Conservation (phyloP, 2,888 invertebrate species). For the Phengaris alcon region DNA sequence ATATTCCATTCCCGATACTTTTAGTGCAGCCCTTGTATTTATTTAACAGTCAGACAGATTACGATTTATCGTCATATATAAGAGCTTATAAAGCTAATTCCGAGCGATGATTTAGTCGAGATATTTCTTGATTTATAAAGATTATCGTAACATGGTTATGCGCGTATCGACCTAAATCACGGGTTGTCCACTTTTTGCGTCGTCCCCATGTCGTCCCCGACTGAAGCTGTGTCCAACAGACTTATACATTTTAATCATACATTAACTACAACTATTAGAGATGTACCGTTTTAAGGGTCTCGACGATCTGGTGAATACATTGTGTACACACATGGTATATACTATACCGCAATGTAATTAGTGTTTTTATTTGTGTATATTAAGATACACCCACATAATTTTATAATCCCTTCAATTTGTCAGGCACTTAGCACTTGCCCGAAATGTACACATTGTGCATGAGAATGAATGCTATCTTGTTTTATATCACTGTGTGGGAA, state of each 20-base stretch:
- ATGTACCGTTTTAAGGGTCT: conserved; percentile 15
- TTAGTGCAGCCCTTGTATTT: no score
- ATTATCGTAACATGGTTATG: conserved; percentile 64
- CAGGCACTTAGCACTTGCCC: not conserved
- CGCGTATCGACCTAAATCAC: conserved; percentile 62
- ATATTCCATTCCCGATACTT: no score
- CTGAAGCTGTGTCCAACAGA: conserved; percentile 33
- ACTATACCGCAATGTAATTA: not conserved
- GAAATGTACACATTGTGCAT: not conserved
- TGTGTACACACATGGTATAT: not conserved
- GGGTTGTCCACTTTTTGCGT: conserved; percentile 46
- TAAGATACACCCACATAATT: conserved; percentile 9
- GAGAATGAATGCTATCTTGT: not conserved
- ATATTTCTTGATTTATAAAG: conserved; percentile 70
- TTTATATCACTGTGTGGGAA: conserved; percentile 11
- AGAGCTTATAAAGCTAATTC: conserved; percentile 5
- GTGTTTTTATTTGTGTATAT: not conserved
- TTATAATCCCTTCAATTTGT: not conserved
- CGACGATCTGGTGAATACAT: not conserved
- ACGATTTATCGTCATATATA: conserved; percentile 38
- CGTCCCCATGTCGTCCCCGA: conserved; percentile 47
- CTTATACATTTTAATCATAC: conserved; percentile 32
- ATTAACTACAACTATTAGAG: conserved; percentile 17
- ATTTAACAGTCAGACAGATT: not conserved
- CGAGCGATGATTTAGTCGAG: conserved; percentile 58